Percentiles rank a stretch among this genome's conserved stretches.
Evolutionary conservation across 2,888 invertebrate genomes (phyloP).

Genomic region (Diabrotica balteata): DNA sequence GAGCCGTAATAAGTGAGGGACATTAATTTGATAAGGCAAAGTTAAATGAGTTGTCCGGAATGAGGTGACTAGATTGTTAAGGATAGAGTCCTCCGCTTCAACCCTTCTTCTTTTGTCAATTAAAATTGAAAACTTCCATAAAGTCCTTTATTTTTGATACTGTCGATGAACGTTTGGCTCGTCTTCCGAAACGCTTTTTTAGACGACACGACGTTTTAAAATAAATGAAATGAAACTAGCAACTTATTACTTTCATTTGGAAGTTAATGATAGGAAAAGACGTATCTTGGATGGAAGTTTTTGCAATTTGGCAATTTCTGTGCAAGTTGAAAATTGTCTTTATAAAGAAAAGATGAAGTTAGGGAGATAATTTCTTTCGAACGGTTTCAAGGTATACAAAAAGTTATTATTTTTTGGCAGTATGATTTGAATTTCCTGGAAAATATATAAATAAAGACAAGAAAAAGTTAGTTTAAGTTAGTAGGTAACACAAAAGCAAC

Average conservation of each 20-base stretch:
- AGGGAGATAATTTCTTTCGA: too few relatives aligned
- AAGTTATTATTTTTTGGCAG: too few relatives aligned
- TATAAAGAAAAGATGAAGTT: too few relatives aligned
- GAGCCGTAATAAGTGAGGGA: conserved; percentile 11
- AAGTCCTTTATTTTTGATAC: conserved; percentile 8
- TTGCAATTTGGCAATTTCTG: too few relatives aligned
- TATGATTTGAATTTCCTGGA: too few relatives aligned
- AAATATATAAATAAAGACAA: too few relatives aligned
- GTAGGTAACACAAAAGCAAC: too few relatives aligned
- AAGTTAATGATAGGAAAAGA: too few relatives aligned
- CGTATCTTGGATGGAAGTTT: not conserved
- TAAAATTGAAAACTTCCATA: conserved; percentile 16
- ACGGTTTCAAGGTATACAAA: too few relatives aligned
- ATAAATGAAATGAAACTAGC: not conserved
- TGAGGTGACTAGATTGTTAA: conserved; percentile 24
- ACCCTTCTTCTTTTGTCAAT: conserved; percentile 26
- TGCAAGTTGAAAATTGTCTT: too few relatives aligned
- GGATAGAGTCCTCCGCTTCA: conserved; percentile 13
- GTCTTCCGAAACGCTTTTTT: not conserved
- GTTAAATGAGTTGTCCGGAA: conserved; percentile 29
- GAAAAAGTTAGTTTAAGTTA: too few relatives aligned
- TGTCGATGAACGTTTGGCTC: not conserved
- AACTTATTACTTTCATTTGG: too few relatives aligned
- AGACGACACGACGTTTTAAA: not conserved
- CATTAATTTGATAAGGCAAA: conserved; percentile 28